Evolutionary conservation across 1,140 invertebrate species (phyloP).

Genomic region (Zophobas atratus): DNA sequence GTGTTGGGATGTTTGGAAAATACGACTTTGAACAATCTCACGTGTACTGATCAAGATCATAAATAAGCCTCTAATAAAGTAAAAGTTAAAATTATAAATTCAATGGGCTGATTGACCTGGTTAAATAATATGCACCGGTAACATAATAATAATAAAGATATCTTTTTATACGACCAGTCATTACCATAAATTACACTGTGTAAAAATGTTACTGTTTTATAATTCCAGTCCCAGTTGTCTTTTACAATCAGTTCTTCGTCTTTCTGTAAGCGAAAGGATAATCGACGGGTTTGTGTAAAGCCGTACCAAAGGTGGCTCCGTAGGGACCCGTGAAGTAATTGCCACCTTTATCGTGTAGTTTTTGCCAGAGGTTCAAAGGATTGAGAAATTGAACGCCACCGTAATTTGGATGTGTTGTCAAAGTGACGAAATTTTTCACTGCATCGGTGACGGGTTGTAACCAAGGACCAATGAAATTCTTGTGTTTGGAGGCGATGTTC

Average conservation of each 20-base stretch:
- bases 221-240: neutral
- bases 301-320: conserved; percentile 13
- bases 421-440: conserved; percentile 3
- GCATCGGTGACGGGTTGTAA: conserved; percentile 5
- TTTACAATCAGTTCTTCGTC: conserved; percentile 4
- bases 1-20: neutral
- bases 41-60: neutral
- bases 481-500: neutral
- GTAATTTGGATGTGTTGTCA: conserved; percentile 32
- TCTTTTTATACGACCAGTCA: conserved; percentile 23
- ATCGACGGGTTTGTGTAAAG: conserved; percentile 4
- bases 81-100: conserved; percentile 44
- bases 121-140: conserved; percentile 39
- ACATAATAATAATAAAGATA: conserved; percentile 35
- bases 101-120: conserved; percentile 39
- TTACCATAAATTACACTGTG: conserved; percentile 30
- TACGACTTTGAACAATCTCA: neutral
- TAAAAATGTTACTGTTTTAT: neutral
- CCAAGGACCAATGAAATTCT: neutral
- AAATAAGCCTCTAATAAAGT: conserved; percentile 39
- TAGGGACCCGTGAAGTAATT: conserved; percentile 10
- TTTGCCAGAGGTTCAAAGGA: conserved; percentile 27
- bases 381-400: conserved; percentile 38
- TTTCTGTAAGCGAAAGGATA: conserved; percentile 46
- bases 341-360: conserved; percentile 10